phyloP scores from a whole-genome alignment of 2,888 invertebrate genomes.

The Drosophila suboccidentalis region DNA sequence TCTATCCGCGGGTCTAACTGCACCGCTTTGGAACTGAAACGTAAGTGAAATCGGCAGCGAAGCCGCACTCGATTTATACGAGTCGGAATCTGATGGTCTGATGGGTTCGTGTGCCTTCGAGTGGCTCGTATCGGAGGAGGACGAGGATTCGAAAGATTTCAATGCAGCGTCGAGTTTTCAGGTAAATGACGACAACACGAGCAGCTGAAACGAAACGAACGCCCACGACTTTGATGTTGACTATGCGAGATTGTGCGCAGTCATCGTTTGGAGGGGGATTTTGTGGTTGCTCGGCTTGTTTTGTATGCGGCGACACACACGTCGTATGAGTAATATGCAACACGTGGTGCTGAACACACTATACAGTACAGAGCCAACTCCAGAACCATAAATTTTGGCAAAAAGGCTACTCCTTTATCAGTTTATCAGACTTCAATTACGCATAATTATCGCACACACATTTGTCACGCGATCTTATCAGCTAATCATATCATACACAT shows the following conservation, averaged over 20 bases:
- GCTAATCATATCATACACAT: constrained; percentile 28
- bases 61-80: constrained; percentile 82
- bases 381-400: constrained; percentile 19
- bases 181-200: constrained; percentile 52
- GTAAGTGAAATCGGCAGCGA: constrained; percentile 79
- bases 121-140: constrained; percentile 39
- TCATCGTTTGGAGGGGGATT: constrained; percentile 40
- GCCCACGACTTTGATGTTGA: constrained; percentile 45
- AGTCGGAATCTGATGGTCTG: constrained; percentile 14
- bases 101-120: constrained; percentile 13
- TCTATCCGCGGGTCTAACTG: constrained; percentile 65
- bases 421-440: constrained; percentile 73
- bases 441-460: constrained; percentile 65
- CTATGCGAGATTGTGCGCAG: constrained; percentile 71
- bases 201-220: constrained; percentile 40
- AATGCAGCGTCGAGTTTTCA: constrained; percentile 48
- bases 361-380: constrained; percentile 7
- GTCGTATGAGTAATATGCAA: constrained; percentile 68
- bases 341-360: constrained; percentile 62
- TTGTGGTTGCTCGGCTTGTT: constrained; percentile 17
- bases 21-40: constrained; percentile 81
- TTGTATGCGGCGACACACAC: constrained; percentile 24
- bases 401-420: constrained; percentile 40
- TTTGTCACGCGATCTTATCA: constrained; percentile 57
- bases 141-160: constrained; percentile 79